Conservation (phyloP, 2,888 invertebrate species). For the Teleiodes luculella region DNA sequence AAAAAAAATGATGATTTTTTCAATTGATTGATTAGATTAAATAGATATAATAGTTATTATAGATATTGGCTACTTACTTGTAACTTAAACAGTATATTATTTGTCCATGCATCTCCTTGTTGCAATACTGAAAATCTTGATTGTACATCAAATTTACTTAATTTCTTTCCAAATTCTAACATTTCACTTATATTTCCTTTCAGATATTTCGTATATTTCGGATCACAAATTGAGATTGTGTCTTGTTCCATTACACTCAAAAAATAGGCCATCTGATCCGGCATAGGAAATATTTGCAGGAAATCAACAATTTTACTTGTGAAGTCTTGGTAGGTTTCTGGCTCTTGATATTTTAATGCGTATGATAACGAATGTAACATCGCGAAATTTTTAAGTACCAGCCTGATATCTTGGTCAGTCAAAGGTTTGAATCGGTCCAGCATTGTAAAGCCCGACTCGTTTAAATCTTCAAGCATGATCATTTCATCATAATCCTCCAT, state of each 20-base stretch:
- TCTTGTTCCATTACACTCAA: background rate
- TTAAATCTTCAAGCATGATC: slow-evolving; percentile 43
- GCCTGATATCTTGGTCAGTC: slow-evolving; percentile 23
- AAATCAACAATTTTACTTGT: background rate
- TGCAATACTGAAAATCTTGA: slow-evolving; percentile 27
- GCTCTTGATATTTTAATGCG: slow-evolving; percentile 35
- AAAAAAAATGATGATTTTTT: too few species aligned
- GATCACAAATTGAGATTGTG: background rate
- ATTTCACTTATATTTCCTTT: background rate
- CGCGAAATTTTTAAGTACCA: slow-evolving; percentile 36
- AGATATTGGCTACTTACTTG: slow-evolving; percentile 28
- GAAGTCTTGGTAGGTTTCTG: slow-evolving; percentile 10
- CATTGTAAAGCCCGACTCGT: slow-evolving; percentile 29
- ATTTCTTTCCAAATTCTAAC: background rate
- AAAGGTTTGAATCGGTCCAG: slow-evolving; percentile 30
- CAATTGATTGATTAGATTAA: too few species aligned
- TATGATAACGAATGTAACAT: slow-evolving; percentile 38
- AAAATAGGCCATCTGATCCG: background rate
- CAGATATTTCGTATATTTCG: background rate
- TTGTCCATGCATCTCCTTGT: slow-evolving; percentile 36
- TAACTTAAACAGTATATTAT: slow-evolving; percentile 31
- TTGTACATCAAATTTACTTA: background rate
- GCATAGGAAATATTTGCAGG: background rate
- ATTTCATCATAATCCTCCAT: slow-evolving; percentile 36
- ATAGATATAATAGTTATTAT: too few species aligned